These are phyloP conservation scores for Clarias magur DNA, from an alignment of 2,113 vertebrate genomes.

Conservation along the genomic window DNA sequence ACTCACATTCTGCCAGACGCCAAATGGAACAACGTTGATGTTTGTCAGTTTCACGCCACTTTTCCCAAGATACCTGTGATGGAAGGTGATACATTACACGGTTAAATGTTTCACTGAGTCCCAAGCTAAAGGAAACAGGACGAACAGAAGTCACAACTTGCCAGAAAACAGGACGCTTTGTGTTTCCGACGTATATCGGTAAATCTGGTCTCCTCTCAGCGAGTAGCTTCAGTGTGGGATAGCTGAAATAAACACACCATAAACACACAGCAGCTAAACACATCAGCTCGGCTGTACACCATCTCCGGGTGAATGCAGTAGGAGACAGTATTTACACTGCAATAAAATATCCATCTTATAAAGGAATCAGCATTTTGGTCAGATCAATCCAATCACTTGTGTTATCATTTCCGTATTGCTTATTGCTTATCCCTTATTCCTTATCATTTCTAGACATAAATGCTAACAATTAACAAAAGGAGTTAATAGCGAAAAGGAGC, in stretches of 20 bases:
- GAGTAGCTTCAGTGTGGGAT: conserved; percentile 71
- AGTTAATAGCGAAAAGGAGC: no score
- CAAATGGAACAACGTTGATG: conserved; percentile 75
- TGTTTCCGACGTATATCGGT: conserved; percentile 79
- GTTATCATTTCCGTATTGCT: neutral
- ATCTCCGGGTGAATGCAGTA: no score
- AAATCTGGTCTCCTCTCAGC: conserved; percentile 68
- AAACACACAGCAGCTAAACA: no score
- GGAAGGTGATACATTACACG: neutral
- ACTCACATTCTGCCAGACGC: conserved; percentile 75
- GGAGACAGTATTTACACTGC: neutral
- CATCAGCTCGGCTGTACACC: no score
- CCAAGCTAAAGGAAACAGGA: neutral
- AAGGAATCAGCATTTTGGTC: no score
- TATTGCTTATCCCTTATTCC: no score
- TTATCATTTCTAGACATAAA: neutral
- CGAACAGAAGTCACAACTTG: conserved; percentile 33
- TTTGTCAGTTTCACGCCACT: conserved; percentile 76
- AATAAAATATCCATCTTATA: neutral
- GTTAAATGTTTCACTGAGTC: neutral
- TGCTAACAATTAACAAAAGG: no score
- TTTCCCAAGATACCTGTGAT: conserved; percentile 64
- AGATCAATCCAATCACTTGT: no score
- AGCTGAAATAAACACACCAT: conserved; percentile 55
- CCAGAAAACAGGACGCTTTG: conserved; percentile 80